Conservation (phyloP, 1,140 invertebrate species). For the Pararge aegeria region DNA sequence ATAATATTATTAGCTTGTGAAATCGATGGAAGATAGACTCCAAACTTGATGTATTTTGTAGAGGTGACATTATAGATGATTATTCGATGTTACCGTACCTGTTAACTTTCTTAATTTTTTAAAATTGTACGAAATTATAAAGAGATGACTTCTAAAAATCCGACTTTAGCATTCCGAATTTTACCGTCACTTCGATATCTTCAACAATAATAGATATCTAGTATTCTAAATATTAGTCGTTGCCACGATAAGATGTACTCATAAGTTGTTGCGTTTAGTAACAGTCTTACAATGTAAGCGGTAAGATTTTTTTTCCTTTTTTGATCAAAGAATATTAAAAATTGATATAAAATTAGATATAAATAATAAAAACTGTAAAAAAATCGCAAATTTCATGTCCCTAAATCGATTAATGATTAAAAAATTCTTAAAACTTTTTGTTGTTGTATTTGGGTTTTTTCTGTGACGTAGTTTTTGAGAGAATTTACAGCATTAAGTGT, state of each 20-base stretch:
- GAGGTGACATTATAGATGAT: slow-evolving; percentile 38
- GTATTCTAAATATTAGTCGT: not conserved
- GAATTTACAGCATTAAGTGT: not conserved
- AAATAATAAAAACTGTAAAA: not conserved
- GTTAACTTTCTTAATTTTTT: slow-evolving; percentile 24
- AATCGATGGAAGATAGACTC: slow-evolving; percentile 56
- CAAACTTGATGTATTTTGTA: slow-evolving; percentile 66
- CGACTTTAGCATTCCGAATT: slow-evolving; percentile 12
- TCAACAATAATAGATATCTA: not conserved
- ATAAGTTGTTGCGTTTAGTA: too few relatives aligned
- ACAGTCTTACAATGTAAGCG: too few relatives aligned
- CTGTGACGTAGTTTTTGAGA: too few relatives aligned
- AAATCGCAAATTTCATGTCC: too few relatives aligned
- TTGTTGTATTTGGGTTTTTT: too few relatives aligned
- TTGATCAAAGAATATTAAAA: too few relatives aligned
- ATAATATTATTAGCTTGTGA: slow-evolving; percentile 59
- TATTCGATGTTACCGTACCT: slow-evolving; percentile 20
- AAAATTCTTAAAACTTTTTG: too few relatives aligned
- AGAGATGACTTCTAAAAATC: not conserved
- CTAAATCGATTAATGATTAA: too few relatives aligned
- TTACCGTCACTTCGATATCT: slow-evolving; percentile 1
- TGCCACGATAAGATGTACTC: not conserved
- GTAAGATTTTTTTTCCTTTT: too few relatives aligned
- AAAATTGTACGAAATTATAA: slow-evolving; percentile 14
- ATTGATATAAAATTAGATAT: too few relatives aligned